Percentiles rank a stretch among this genome's conserved stretches.
phyloP scores from a whole-genome alignment of 2,888 invertebrate genomes.

The Phragmatobia fuliginosa region DNA sequence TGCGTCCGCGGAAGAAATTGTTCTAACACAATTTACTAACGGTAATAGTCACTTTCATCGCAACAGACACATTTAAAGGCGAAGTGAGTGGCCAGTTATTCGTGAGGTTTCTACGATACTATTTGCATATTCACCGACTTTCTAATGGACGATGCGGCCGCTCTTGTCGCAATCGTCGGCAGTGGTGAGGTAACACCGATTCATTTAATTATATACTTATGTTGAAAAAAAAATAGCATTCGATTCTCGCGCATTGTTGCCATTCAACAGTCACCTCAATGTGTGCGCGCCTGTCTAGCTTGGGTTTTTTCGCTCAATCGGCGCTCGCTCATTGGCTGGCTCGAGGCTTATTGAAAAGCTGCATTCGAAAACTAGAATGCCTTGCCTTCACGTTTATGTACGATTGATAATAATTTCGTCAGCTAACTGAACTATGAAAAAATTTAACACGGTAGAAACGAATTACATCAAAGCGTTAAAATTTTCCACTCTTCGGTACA shows the following conservation, averaged over 20 bases:
- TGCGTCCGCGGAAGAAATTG: conserved; percentile 72
- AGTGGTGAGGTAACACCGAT: conserved; percentile 83
- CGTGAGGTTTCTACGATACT: conserved; percentile 86
- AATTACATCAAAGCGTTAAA: conserved; percentile 52
- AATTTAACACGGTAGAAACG: conserved; percentile 49
- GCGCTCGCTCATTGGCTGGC: conserved; percentile 63
- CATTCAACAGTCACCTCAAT: conserved; percentile 62
- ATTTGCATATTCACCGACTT: conserved; percentile 87
- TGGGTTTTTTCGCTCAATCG: conserved; percentile 66
- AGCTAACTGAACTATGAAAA: conserved; percentile 57
- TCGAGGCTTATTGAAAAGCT: conserved; percentile 67
- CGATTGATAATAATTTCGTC: conserved; percentile 64
- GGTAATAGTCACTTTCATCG: conserved; percentile 86
- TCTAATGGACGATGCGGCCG: conserved; percentile 86
- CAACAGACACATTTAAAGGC: conserved; percentile 84
- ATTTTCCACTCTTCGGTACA: conserved; percentile 56
- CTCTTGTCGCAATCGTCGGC: conserved; percentile 84
- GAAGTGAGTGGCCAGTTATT: conserved; percentile 86
- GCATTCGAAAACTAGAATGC: conserved; percentile 70
- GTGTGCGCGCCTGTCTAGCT: conserved; percentile 60
- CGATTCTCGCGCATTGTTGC: conserved; percentile 74
- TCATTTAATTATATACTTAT: conserved; percentile 80
- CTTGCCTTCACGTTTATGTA: conserved; percentile 65
- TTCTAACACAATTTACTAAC: conserved; percentile 83
- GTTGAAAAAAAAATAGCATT: conserved; percentile 73